Base-by-base conservation (phyloP, 1,140 invertebrate species). In the Hermetia illucens region DNA sequence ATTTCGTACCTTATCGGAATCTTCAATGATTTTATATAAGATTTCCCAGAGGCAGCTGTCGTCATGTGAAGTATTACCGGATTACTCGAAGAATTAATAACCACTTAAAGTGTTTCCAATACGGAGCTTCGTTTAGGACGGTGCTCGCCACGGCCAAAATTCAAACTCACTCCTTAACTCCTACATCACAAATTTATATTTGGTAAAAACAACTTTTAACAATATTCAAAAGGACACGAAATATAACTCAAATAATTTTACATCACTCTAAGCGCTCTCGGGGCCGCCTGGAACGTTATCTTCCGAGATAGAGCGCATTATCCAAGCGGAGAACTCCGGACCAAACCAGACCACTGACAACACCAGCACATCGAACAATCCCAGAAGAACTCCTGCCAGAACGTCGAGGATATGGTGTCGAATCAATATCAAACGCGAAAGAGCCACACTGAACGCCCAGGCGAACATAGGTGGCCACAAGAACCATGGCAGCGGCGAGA, bases 341-440 rank as follows among this genome's bases (percentile, higher is more conserved):
- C 66, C 64, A 8, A 90, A 51, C 75, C 83, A 90, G 6, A 89
- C 51, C 0, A 77, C 36, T 24, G 63, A 57, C 31, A 89, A 55
- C 2, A 87, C 43, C 1, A 74, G 42, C 37, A 75, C 80, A 61
- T 89, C 77, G 2, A 79, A 17, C n/a, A 84, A 54, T 1, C 91
- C 91, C 25, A 94, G 59, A 2, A 74, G 15, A 22, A 74, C 51
- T 16, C 94, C 94, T 33, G 65, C 76, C 2, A 77, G 9, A 3
- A 96, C 75, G 66, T 98, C 94, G 5, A 89, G 55, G 18, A 96
- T 53, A 59, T 90, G 81, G 63, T 98, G 94, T 41, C 90, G 70
- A 35, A 75, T 74, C 40, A 89, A 60, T 8, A 60, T 37, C 2
- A 60, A 35, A 49, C 93, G 68, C 5, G 90, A 94, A 0, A 85